Conservation (phyloP, 2,888 invertebrate species). For the Girardia tigrina region DNA sequence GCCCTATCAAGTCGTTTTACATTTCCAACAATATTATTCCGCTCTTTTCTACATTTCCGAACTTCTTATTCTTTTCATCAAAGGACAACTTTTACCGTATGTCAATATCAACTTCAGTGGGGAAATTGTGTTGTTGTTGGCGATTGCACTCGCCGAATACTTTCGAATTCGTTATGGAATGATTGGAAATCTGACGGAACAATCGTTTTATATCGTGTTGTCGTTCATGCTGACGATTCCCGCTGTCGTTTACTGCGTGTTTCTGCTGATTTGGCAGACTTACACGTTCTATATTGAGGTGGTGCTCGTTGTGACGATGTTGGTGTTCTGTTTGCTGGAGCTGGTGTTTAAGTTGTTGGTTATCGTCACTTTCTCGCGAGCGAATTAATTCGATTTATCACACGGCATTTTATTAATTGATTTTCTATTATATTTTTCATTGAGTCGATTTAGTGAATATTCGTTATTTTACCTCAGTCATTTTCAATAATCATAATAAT, state of each 20-base stretch:
- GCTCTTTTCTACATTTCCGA: not conserved
- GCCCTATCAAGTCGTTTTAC: not conserved
- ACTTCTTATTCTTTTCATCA: not conserved
- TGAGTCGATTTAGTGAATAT: too few relatives aligned
- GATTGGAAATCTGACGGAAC: slow-evolving; percentile 5
- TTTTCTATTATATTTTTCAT: too few relatives aligned
- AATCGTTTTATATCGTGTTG: not conserved
- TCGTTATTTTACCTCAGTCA: too few relatives aligned
- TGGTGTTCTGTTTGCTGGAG: slow-evolving; percentile 1
- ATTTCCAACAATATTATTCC: slow-evolving; percentile 7
- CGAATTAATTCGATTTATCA: too few relatives aligned
- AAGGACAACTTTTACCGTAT: not conserved
- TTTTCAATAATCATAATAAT: too few relatives aligned
- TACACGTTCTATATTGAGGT: slow-evolving; percentile 10
- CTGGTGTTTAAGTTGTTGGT: not conserved
- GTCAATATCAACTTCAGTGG: not conserved
- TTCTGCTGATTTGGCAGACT: not conserved
- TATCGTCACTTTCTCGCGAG: not conserved
- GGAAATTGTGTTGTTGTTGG: slow-evolving; percentile 15
- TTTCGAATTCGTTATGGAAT: slow-evolving; percentile 14
- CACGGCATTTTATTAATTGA: too few relatives aligned
- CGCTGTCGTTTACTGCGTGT: not conserved
- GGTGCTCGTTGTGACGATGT: not conserved
- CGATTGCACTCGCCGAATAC: not conserved
- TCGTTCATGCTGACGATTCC: not conserved